Base-by-base conservation (phyloP, 2,888 invertebrate species). In the Cephus pulcher region DNA sequence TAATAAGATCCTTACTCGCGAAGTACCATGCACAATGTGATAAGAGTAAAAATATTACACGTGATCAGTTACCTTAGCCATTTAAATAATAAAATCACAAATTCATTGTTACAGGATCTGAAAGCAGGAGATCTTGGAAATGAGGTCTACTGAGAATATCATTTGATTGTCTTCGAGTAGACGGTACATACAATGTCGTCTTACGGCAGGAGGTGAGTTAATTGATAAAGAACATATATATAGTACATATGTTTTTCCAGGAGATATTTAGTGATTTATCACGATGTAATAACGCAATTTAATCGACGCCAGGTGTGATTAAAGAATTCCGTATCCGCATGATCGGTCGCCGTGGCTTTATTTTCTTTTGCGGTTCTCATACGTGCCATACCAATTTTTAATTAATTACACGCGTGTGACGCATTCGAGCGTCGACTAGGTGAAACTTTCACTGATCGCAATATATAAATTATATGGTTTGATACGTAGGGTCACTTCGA, bases 371-470 rank as follows among this genome's bases (percentile, higher is more conserved):
- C 56, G 56, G 56, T 56, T 23, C 23, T 56, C 56, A 15, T 56
- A 56, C 9, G 56, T 9, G 23, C 56, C 23, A 56, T 56, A 23
- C 56, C 56, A 56, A 56, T 56, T 56, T 56, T 56, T 56, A 23
- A 56, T 56, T 23, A 56, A 56, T 56, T 23, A 23, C 23, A 56
- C 9, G 23, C 56, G 2, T 56, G 56, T 56, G 34, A 71, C 71
- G 34, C 32, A 32, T 71, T 34, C 33, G 34, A 71, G 71, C 23
- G 71, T 71, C 32, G 71, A 32, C 33, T 71, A 71, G 71, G 71
- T 71, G 34, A 34, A 71, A 71, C 71, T 71, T 71, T 71, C 71
- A 71, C 71, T 34, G 71, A 23, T 56, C 56, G 56, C 23, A 56
- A 56, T 56, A 23, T 56, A 56, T 56, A 23, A 56, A 56, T 56